Conservation (phyloP, 2,797 vertebrate species). For the Champsocephalus gunnari region DNA sequence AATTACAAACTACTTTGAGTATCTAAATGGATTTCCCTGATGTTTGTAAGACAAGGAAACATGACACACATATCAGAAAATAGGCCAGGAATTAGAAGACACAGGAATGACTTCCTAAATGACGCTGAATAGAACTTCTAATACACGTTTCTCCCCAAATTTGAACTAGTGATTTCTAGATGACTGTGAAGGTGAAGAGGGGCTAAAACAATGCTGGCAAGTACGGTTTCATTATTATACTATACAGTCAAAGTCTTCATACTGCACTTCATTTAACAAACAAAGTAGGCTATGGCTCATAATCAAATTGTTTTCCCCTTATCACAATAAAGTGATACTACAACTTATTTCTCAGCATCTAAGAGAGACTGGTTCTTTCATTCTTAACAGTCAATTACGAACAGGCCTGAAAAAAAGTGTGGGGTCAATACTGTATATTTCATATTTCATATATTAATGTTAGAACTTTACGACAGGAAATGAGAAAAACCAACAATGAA, state of each 20-base stretch:
- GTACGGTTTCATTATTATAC: neutral
- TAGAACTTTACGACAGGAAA: neutral
- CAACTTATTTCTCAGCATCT: neutral
- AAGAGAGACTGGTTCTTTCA: neutral
- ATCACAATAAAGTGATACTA: neutral
- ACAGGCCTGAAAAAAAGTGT: neutral
- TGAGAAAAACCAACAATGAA: neutral
- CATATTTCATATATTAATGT: neutral
- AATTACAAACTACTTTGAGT: conserved; percentile 1
- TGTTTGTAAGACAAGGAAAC: neutral
- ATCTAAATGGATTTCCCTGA: neutral
- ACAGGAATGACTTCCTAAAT: neutral
- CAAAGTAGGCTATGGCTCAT: neutral
- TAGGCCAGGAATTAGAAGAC: neutral
- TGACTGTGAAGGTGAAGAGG: neutral
- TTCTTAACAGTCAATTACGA: neutral
- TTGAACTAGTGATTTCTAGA: neutral
- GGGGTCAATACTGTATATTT: neutral
- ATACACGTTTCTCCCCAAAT: neutral
- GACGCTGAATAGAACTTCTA: neutral
- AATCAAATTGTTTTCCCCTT: neutral
- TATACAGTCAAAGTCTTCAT: neutral
- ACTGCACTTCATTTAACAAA: neutral
- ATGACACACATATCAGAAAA: neutral
- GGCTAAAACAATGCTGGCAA: neutral